Percentiles rank a stretch among this genome's conserved stretches.
These are phyloP conservation scores for Serinus canaria DNA, from an alignment of 2,113 vertebrate species.

Conservation along the genomic window DNA sequence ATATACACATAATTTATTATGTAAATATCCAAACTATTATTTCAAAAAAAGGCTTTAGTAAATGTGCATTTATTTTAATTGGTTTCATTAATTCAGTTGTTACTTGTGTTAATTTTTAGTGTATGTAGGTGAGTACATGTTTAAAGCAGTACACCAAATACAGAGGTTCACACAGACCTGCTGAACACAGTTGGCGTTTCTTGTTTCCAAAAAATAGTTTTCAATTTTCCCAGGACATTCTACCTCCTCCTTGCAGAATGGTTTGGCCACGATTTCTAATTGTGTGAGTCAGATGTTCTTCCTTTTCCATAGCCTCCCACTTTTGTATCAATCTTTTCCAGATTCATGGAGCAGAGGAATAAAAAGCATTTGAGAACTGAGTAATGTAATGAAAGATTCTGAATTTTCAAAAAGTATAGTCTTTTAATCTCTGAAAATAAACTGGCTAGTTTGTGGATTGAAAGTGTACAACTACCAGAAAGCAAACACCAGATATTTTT, in stretches of 20 bases:
- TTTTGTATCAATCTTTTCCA: slow-evolving; percentile 33
- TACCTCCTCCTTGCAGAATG: slow-evolving; percentile 20
- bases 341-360: neutral
- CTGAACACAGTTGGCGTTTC: neutral
- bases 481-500: neutral
- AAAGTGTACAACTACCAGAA: neutral
- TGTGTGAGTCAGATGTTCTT: slow-evolving; percentile 59
- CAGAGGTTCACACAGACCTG: neutral
- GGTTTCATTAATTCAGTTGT: neutral
- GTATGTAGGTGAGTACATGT: neutral
- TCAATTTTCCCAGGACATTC: slow-evolving; percentile 30
- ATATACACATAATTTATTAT: neutral
- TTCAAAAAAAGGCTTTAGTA: neutral
- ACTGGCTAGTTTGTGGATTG: neutral
- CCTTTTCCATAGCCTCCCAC: slow-evolving; percentile 51
- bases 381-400: neutral
- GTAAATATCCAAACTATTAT: neutral
- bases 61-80: neutral
- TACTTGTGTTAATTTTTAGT: neutral
- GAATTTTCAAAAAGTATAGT: neutral
- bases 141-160: neutral
- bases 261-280: neutral
- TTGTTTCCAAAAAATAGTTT: neutral
- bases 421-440: neutral
- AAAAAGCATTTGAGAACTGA: neutral